Evolutionary conservation across 2,113 vertebrate species (phyloP).

Genomic region (Astur gentilis): DNA sequence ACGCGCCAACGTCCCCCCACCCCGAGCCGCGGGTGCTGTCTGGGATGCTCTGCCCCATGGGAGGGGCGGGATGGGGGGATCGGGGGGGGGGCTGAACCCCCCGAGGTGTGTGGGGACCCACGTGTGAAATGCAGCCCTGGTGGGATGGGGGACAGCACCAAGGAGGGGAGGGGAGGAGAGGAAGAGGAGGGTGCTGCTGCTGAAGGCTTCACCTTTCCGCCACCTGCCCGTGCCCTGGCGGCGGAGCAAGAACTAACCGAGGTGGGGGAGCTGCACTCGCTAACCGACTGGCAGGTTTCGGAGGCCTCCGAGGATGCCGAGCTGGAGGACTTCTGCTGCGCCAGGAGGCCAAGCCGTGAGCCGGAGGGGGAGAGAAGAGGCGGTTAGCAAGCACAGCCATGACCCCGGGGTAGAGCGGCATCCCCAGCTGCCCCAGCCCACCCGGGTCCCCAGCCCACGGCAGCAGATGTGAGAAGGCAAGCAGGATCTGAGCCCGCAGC

Average conservation of each 20-base stretch:
- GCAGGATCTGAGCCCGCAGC: rapidly evolving
- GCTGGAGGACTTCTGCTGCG: conserved; percentile 93
- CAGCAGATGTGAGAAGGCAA: rapidly evolving
- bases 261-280: conserved; percentile 97
- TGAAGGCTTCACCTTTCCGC: not conserved
- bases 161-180: not conserved
- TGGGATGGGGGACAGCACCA: not conserved
- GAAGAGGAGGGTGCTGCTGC: not conserved
- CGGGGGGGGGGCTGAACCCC: not conserved
- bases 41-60: not conserved
- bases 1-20: not conserved
- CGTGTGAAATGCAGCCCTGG: rapidly evolving
- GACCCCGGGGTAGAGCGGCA: not conserved
- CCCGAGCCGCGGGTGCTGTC: rapidly evolving
- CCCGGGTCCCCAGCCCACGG: not conserved
- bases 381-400: not conserved
- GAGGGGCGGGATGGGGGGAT: not conserved
- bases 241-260: conserved; percentile 82
- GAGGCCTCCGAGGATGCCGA: conserved; percentile 97
- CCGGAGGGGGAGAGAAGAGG: not conserved
- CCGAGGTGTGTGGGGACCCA: not conserved
- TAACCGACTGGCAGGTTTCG: conserved; percentile 96
- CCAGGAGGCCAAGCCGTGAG: not conserved
- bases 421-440: not conserved
- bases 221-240: not conserved